Base-by-base conservation (phyloP, 1,140 invertebrate genomes). In the Drosophila sp. region DNA sequence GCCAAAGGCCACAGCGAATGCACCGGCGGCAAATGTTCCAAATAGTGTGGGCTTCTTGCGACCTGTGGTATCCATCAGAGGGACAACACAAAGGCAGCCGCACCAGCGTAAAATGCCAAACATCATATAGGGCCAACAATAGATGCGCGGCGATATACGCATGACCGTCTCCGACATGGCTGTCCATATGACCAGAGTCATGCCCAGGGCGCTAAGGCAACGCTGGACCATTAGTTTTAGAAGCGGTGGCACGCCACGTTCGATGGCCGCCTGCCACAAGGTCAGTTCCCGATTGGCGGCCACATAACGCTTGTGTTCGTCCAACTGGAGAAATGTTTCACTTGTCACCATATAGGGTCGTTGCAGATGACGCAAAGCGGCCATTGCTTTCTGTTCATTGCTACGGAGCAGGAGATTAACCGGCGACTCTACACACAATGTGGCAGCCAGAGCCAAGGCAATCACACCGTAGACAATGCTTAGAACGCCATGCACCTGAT, bases 241-340 rank as follows among this genome's bases (percentile, higher is more conserved):
- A 5, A 91, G 29, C 4, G 86, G 62, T 4, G 85, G 75, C 11
- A 87, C 17, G 0, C 80, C 75, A 1, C 27, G 32, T 4, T 68
- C 66, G 0, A 77, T 47, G 27, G 60, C 76, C 27, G 60, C 77
- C 32, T 33, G n/a, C 1, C 40, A 5, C 41, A 62, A 72, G 10
- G 60, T 61, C 33, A 69, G 44, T n/a, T 79, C 79, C 0, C 80
- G 71, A 23, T 78, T 85, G 2, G 57, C 50, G 3, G 72, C 69
- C 38, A 91, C 75, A 60, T 91, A 91, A 7, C 66, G 66, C 27
- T 91, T 91, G 44, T 91, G 90, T 41, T 91, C 90, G 41, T 89
- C 84, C 60, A 91, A 61, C 47, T 75, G 66, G 35, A 90, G 66
- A 10, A 89, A 90, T 0, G 90, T 90, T 40, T 91, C 90, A 29